Evolutionary conservation across 2,113 vertebrate genomes (phyloP), one percentile per base, ranked within the genome.

Genomic region (Channa argus): DNA sequence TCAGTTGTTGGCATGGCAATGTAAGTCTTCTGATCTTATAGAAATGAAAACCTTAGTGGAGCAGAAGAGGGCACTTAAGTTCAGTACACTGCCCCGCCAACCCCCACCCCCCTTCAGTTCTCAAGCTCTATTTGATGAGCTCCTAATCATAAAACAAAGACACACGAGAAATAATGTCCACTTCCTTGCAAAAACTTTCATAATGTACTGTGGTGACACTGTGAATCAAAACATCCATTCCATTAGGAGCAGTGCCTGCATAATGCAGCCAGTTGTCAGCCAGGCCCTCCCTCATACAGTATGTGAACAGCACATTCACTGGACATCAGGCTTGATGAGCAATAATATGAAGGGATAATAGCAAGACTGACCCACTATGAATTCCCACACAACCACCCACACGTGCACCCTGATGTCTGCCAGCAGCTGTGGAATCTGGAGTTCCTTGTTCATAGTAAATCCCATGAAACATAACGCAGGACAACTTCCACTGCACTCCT

Each of bases 351-450:
- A 74, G 67, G n/a, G 47, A 71, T 82, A 81, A 73, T 65, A 62
- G 61, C 33, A 43, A 63, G 54, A 46, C 78, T 53, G 71, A 60
- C 65, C 63, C 62, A n/a, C 47, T 61, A 53, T 54, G 52, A 80
- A 74, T 87, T 90, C 82, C 71, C 81, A 68, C 83, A 85, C 76
- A 86, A 54, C 69, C 77, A 84, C 89, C 72, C 79, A 88, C 86
- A 71, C 82, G 64, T 82, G 79, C 76, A 64, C 62, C 36, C 80
- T 90, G 91, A 92, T 75, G 80, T 82, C 85, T 89, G 80, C 61
- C 89, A 83, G 89, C 93, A 94, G 92, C 92, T 93, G 92, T 62
- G 86, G 85, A 89, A 87, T 89, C 81, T 80, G 66, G 75, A 79
- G 73, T 74, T 85, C 71, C 83, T 60, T 78, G 79, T 88, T 87